Evolutionary conservation across 2,888 invertebrate species (phyloP).

Genomic region (Cheilosia vulpina): DNA sequence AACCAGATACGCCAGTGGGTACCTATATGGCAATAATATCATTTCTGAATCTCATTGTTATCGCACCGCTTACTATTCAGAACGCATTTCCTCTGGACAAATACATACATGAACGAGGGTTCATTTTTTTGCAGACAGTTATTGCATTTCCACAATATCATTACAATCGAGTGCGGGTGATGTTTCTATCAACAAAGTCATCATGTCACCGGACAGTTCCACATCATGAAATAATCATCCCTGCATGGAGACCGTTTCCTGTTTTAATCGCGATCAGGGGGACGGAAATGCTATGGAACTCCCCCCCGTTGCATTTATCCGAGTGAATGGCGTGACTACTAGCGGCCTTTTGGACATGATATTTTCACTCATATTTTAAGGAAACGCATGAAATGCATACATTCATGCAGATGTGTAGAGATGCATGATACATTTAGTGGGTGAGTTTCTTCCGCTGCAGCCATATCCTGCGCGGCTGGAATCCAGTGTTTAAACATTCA

Average conservation of each 20-base stretch:
- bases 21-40: background rate
- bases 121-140: constrained; percentile 45
- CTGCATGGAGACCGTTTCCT: constrained; percentile 61
- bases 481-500: constrained; percentile 51
- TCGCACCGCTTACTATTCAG: constrained; percentile 16
- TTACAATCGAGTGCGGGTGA: constrained; percentile 27
- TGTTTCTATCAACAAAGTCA: constrained; percentile 58
- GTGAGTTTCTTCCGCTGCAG: background rate
- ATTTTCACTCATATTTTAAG: background rate
- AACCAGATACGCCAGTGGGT: background rate
- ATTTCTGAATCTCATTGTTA: constrained; percentile 3
- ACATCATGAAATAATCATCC: constrained; percentile 61
- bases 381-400: background rate
- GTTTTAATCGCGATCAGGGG: constrained; percentile 60
- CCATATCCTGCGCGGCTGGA: background rate
- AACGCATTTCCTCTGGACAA: constrained; percentile 41
- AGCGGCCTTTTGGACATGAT: constrained; percentile 1
- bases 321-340: background rate
- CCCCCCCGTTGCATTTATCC: background rate
- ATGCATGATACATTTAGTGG: constrained; percentile 1
- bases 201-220: constrained; percentile 64
- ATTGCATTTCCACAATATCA: constrained; percentile 47
- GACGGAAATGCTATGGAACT: constrained; percentile 21
- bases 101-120: constrained; percentile 15
- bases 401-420: background rate